Base-by-base conservation (phyloP, 2,888 invertebrate species). In the Dryobotodes eremita region DNA sequence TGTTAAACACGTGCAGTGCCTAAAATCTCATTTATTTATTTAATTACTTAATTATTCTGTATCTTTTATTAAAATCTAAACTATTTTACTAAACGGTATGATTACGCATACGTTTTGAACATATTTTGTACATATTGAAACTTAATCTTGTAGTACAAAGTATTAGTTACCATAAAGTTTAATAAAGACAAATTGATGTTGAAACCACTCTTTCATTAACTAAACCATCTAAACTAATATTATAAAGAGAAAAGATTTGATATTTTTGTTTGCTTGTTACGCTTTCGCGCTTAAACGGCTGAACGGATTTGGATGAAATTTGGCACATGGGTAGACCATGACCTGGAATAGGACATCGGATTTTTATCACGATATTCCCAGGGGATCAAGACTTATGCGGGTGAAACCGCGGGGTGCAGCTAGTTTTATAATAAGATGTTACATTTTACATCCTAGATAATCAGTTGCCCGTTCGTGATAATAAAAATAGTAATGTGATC, bases 161-260 rank as follows among this genome's bases (percentile, higher is more conserved):
- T 92, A 94, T 94, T 95, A 95, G 94, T 94, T 95, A 94, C 92
- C 89, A 90, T 93, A 94, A 95, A 93, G 90, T 93, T 95, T 93
- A 97, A 96, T 97, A 97, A 96, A 97, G 96, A 97, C 96, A 96
- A 93, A 93, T 96, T 93, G 96, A 96, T 96, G 96, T 96, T 97
- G 90, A 86, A 82, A 68, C 65, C 46, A 74, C 83, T 59, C 17
- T 89, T 86, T 89, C 36, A 85, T 89, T 89, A 20, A 75, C 53
- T 53, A 20, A 8, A 20, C 20, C 89, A 20, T 77, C 53, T 20
- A 53, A 20, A 53, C 20, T 53, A 53, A 53, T 20, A 7, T 20
- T 20, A 53, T 20, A 20, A 53, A 20, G 2, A 53, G 7, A 53
- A 17, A 53, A 20, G 7, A 53, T 53, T 53, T 53, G 0, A 20